A percentile compares a stretch with the other conserved stretches of the same genome.
These are phyloP conservation scores for Anser cygnoides DNA, from an alignment of 2,113 vertebrate species.

Conservation along the genomic window DNA sequence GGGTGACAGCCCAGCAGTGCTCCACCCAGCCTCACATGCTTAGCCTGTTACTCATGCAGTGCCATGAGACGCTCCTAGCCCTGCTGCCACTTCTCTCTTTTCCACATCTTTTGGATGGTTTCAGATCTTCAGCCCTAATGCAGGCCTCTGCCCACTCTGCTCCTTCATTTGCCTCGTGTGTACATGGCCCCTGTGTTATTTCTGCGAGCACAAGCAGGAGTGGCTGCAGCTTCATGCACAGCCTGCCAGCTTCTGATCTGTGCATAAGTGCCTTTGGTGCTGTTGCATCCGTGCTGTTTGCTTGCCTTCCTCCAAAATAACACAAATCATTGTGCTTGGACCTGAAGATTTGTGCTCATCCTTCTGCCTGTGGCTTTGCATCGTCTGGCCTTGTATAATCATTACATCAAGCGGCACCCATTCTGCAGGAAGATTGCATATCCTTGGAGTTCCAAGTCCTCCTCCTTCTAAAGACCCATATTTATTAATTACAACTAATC, in stretches of 20 bases:
- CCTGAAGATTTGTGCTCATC: neutral
- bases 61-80: neutral
- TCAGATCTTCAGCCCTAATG: accelerated
- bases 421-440: conserved; percentile 1
- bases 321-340: neutral
- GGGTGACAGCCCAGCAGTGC: neutral
- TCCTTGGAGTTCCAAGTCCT: neutral
- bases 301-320: neutral
- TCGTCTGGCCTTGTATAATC: neutral
- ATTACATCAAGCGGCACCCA: neutral
- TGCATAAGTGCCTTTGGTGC: neutral
- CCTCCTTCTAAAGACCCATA: neutral
- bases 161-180: neutral
- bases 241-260: neutral
- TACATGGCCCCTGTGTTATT: neutral
- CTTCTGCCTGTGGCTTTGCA: neutral
- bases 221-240: neutral
- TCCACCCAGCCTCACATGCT: conserved; percentile 23
- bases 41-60: conserved; percentile 30
- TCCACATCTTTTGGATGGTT: neutral
- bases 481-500: neutral
- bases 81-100: neutral
- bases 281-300: neutral
- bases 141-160: neutral
- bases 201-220: neutral